These are phyloP conservation scores for Neopelma chrysocephalum DNA, from an alignment of 2,797 vertebrate genomes.

Conservation along the genomic window DNA sequence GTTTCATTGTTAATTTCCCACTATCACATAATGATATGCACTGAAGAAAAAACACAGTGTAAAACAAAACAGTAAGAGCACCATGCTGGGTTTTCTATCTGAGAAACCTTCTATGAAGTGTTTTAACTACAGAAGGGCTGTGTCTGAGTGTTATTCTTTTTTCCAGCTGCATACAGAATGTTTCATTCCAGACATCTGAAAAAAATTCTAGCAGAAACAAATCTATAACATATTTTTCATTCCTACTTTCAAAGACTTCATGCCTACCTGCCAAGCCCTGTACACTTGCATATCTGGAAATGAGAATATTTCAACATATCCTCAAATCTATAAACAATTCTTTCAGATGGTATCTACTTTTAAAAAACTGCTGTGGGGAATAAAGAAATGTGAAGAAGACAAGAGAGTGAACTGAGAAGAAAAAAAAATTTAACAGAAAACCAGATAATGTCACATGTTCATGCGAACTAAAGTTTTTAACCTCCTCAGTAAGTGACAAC, in stretches of 20 bases:
- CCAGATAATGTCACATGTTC: not conserved
- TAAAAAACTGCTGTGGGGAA: not conserved
- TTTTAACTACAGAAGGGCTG: not conserved
- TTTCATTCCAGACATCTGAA: constrained; percentile 3
- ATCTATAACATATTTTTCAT: constrained; percentile 26
- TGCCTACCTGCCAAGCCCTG: not conserved
- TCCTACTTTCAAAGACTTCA: constrained; percentile 42
- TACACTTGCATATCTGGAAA: not conserved
- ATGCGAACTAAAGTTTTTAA: not conserved
- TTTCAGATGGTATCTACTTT: not conserved
- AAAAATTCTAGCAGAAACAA: constrained; percentile 35
- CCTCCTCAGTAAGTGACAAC: not conserved
- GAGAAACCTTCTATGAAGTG: not conserved
- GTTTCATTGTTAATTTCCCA: constrained; percentile 5
- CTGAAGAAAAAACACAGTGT: not conserved
- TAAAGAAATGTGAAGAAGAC: not conserved
- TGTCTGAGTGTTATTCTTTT: not conserved
- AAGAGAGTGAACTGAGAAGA: not conserved
- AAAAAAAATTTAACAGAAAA: not conserved
- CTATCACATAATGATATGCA: not conserved
- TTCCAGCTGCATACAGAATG: not conserved
- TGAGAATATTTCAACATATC: not conserved
- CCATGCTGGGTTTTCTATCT: not conserved
- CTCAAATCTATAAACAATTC: not conserved
- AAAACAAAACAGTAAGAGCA: constrained; percentile 34